phyloP scores from a whole-genome alignment of 2,113 vertebrate species.

The Psephotus haematonotus region DNA sequence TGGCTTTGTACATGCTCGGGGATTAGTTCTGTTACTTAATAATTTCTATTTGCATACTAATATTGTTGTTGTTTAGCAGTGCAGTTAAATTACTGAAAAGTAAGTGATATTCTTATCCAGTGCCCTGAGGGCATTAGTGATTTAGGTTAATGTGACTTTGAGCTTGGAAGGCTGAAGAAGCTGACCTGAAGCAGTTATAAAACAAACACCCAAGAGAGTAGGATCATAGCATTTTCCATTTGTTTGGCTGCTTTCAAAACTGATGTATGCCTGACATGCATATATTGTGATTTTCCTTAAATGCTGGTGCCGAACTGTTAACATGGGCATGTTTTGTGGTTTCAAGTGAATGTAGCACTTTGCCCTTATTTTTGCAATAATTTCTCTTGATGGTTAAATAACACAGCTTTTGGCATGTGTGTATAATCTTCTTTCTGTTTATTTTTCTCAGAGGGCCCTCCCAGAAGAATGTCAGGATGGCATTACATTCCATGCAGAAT shows the following conservation, averaged over 20 bases:
- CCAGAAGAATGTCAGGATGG: neutral
- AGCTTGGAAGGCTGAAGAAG: neutral
- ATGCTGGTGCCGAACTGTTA: neutral
- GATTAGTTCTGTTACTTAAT: neutral
- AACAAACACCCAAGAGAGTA: neutral
- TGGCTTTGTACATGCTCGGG: neutral
- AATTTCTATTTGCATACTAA: neutral
- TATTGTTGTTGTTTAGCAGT: neutral
- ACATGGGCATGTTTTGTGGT: accelerated
- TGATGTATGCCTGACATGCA: neutral
- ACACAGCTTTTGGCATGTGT: neutral
- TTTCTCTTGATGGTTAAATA: neutral
- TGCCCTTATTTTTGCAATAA: neutral
- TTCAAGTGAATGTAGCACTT: neutral
- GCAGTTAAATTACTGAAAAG: neutral
- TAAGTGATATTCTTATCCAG: neutral
- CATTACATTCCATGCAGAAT: conserved; percentile 11
- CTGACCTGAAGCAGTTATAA: neutral
- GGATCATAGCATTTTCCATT: neutral
- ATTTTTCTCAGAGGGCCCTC: conserved; percentile 10
- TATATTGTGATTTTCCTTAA: neutral
- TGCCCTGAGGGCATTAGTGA: neutral
- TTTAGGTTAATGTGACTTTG: neutral
- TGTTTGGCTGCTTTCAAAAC: neutral
- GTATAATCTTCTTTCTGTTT: neutral